Evolutionary conservation across 2,797 vertebrate species (phyloP).

Genomic region (Falco novaeseelandiae): DNA sequence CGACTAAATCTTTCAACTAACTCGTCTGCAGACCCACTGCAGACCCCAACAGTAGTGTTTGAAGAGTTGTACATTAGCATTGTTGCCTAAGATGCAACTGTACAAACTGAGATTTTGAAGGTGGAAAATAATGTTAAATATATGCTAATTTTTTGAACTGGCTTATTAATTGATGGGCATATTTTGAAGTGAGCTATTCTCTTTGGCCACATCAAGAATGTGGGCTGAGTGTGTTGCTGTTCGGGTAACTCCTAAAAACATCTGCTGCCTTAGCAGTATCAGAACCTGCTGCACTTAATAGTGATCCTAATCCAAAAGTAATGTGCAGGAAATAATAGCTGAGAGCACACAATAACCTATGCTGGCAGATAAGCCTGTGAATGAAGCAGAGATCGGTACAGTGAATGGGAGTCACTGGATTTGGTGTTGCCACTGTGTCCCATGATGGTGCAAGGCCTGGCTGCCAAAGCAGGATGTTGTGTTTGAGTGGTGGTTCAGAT

Average conservation of each 20-base stretch:
- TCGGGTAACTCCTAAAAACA: not conserved
- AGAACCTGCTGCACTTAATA: not conserved
- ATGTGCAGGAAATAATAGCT: not conserved
- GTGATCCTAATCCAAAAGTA: not conserved
- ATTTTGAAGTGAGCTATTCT: slow-evolving; percentile 30
- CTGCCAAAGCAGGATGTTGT: not conserved
- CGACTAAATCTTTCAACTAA: too few species aligned
- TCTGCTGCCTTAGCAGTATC: not conserved
- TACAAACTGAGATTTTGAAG: slow-evolving; percentile 21
- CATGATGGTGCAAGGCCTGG: not conserved
- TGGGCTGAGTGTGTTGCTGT: slow-evolving; percentile 5
- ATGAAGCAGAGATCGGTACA: not conserved
- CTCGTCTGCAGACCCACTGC: too few species aligned
- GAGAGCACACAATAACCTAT: not conserved
- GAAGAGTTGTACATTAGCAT: not conserved
- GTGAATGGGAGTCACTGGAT: not conserved
- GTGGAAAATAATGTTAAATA: slow-evolving; percentile 41
- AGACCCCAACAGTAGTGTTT: not conserved
- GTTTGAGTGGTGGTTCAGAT: not conserved
- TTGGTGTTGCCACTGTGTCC: accelerated
- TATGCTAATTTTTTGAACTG: slow-evolving; percentile 1
- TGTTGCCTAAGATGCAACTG: not conserved
- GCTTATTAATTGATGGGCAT: not conserved
- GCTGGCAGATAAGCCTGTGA: accelerated
- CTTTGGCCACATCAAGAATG: not conserved